These are phyloP conservation scores for Paragorgia papillata DNA, from an alignment of 92 coral and sea anemone genomes.

Conservation along the genomic window DNA sequence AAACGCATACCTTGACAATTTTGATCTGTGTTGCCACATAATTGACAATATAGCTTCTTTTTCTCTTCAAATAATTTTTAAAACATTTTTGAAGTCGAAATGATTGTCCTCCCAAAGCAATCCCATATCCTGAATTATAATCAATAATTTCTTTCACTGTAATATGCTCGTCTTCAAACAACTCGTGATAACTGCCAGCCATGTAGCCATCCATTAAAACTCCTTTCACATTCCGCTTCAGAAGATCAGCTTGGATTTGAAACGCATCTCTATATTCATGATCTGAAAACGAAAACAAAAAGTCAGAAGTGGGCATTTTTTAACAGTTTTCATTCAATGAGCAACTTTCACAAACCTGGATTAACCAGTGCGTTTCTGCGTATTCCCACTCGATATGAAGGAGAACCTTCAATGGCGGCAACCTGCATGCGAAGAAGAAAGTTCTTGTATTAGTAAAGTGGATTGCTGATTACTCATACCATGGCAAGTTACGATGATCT, in stretches of 20 bases:
- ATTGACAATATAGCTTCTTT: conserved; percentile 49
- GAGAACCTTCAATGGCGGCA: conserved; percentile 73
- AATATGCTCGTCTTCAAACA: conserved; percentile 63
- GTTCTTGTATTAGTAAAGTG: neutral
- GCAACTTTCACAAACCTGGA: too few species aligned
- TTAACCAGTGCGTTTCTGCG: conserved; percentile 68
- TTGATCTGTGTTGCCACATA: conserved; percentile 56
- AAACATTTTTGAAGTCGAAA: conserved; percentile 65
- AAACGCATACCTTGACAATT: conserved; percentile 50
- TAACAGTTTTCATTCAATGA: too few species aligned
- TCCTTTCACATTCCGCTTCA: conserved; percentile 67
- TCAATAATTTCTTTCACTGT: conserved; percentile 60
- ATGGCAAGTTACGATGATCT: too few species aligned
- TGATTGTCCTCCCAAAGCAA: conserved; percentile 68
- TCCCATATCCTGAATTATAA: conserved; percentile 59
- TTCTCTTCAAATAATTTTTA: conserved; percentile 38
- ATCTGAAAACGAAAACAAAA: conserved; percentile 28
- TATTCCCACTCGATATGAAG: conserved; percentile 64
- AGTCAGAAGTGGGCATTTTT: too few species aligned
- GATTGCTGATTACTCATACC: too few species aligned
- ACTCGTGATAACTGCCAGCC: conserved; percentile 55
- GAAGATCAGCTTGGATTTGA: conserved; percentile 57
- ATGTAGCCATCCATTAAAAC: conserved; percentile 74
- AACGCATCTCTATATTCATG: conserved; percentile 51
- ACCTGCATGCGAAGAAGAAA: conserved; percentile 40